A percentile compares a stretch with the other conserved stretches of the same genome.
Conservation (phyloP, 1,140 invertebrate genomes). For the Brachionus angularis region DNA sequence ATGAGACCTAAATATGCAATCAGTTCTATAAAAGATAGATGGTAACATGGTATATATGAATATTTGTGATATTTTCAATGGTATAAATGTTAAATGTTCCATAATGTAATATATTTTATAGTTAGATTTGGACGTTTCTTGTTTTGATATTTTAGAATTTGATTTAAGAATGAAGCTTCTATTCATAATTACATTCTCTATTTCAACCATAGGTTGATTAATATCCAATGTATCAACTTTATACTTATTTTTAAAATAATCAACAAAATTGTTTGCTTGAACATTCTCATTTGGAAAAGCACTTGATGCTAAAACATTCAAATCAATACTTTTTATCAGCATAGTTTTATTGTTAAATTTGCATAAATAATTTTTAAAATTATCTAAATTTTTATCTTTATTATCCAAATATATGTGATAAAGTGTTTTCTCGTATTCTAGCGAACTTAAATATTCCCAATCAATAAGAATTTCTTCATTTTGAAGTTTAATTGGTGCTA, state of each 20-base stretch:
- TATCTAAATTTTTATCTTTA: neutral
- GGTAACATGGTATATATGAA: constrained; percentile 14
- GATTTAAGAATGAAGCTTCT: neutral
- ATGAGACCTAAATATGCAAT: neutral
- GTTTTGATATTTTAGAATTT: neutral
- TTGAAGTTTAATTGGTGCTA: neutral
- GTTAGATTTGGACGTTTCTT: neutral
- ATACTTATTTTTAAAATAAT: constrained; percentile 22
- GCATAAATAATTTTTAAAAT: neutral
- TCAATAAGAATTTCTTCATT: neutral
- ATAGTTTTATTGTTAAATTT: neutral
- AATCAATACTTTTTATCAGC: neutral
- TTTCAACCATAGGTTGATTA: constrained; percentile 22
- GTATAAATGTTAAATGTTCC: constrained; percentile 13
- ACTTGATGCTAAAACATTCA: neutral
- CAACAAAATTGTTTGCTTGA: constrained; percentile 1
- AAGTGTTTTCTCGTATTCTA: neutral
- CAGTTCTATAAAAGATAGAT: constrained; percentile 19
- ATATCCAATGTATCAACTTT: neutral
- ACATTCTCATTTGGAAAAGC: neutral
- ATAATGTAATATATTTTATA: neutral
- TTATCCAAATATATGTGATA: neutral
- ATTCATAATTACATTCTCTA: neutral
- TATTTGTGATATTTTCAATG: neutral
- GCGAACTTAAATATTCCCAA: neutral